Percentiles rank a stretch among this genome's conserved stretches.
Conservation (phyloP, 2,888 invertebrate species). For the Leptopterna dolabrata region DNA sequence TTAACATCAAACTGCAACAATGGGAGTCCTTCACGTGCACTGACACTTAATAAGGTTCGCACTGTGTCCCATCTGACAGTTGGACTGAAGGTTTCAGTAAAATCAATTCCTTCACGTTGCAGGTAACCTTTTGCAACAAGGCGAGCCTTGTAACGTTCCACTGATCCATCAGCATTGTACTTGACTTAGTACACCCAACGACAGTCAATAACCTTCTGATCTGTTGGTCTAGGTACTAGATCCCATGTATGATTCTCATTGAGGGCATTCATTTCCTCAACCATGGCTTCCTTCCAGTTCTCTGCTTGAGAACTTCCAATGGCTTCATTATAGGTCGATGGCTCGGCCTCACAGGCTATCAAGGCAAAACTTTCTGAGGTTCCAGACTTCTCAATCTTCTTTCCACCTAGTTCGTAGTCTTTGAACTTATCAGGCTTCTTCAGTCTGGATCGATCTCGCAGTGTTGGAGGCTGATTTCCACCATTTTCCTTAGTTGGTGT, state of each 20-base stretch:
- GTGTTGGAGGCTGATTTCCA: no score
- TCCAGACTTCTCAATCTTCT: no score
- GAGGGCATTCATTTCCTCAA: slow-evolving; percentile 61
- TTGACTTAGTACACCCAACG: slow-evolving; percentile 60
- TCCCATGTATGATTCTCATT: slow-evolving; percentile 48
- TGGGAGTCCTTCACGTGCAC: slow-evolving; percentile 60
- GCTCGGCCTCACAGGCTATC: slow-evolving; percentile 17
- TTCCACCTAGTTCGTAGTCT: background rate
- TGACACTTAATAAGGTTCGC: slow-evolving; percentile 61
- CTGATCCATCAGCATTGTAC: slow-evolving; percentile 60
- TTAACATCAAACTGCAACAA: slow-evolving; percentile 64
- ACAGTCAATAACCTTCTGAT: slow-evolving; percentile 35
- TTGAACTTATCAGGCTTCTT: no score
- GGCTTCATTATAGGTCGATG: slow-evolving; percentile 28
- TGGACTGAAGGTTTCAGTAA: slow-evolving; percentile 60
- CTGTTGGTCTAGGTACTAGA: background rate
- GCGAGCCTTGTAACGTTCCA: slow-evolving; percentile 45
- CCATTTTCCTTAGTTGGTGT: no score
- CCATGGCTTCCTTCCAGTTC: slow-evolving; percentile 62
- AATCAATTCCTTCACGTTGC: slow-evolving; percentile 28
- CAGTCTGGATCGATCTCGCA: no score
- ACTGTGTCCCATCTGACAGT: slow-evolving; percentile 63
- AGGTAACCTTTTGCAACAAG: slow-evolving; percentile 43
- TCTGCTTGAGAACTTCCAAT: background rate
- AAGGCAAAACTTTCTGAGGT: background rate